Percentiles rank a stretch among this genome's conserved stretches.
Evolutionary conservation across 2,113 vertebrate genomes (phyloP).

Genomic region (Delphinapterus leucas): DNA sequence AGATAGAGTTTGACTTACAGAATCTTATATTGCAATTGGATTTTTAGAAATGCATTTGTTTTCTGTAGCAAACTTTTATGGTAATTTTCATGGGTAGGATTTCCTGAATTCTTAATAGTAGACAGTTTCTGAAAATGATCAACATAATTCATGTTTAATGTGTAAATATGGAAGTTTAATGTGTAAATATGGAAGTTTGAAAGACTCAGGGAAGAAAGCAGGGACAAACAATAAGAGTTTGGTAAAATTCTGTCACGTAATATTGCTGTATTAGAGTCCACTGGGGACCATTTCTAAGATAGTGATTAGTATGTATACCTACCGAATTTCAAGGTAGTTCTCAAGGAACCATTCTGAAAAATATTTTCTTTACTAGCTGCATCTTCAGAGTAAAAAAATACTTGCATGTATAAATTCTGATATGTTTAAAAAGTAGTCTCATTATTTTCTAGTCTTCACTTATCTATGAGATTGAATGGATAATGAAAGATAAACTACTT

Average conservation of each 20-base stretch:
- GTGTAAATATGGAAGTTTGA: background rate
- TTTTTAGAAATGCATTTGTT: conserved; percentile 22
- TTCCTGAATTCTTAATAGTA: background rate
- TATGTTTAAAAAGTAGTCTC: conserved; percentile 5
- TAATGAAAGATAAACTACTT: background rate
- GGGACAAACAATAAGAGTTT: background rate
- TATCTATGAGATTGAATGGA: background rate
- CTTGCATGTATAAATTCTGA: background rate
- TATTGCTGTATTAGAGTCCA: background rate
- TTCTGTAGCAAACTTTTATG: background rate
- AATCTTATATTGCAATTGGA: background rate
- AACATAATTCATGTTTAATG: background rate
- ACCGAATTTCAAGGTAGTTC: background rate
- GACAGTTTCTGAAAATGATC: conserved; percentile 30
- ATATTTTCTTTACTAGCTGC: background rate
- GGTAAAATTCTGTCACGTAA: background rate
- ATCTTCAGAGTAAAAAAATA: background rate
- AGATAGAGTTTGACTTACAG: background rate
- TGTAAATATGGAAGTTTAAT: background rate
- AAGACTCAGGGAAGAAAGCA: background rate
- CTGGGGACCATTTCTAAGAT: background rate
- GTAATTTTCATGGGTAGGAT: background rate
- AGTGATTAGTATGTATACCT: background rate
- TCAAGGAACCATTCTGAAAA: conserved; percentile 14
- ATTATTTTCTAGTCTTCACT: background rate